Conservation (phyloP, 2,797 vertebrate genomes). For the Sebastes vulpes region DNA sequence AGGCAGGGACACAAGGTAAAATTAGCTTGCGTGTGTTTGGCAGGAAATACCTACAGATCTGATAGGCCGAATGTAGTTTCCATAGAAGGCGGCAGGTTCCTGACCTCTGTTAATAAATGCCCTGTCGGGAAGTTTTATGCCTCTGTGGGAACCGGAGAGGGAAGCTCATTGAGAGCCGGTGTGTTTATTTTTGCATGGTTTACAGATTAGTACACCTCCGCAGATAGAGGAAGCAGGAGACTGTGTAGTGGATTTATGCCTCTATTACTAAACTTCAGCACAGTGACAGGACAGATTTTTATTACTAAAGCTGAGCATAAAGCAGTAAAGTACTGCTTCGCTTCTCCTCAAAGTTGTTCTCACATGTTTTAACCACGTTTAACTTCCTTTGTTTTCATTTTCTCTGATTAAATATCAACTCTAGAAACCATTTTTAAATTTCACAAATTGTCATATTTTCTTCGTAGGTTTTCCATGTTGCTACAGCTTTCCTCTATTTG, state of each 20-base stretch:
- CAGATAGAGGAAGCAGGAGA: neutral
- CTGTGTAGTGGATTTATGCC: neutral
- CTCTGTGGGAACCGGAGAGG: constrained; percentile 63
- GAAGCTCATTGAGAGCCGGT: constrained; percentile 27
- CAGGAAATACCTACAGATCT: constrained; percentile 87
- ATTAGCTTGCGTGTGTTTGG: constrained; percentile 71
- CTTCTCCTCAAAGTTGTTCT: neutral
- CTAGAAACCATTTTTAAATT: neutral
- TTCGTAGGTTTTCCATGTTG: neutral
- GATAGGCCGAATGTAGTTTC: constrained; percentile 70
- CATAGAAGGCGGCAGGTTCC: constrained; percentile 66
- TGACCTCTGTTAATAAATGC: constrained; percentile 82
- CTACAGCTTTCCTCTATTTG: too few relatives aligned
- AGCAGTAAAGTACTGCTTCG: fast-evolving
- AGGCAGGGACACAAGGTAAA: constrained; percentile 43
- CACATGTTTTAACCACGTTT: neutral
- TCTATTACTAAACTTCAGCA: neutral
- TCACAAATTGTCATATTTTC: neutral
- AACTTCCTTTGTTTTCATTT: neutral
- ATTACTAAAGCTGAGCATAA: neutral
- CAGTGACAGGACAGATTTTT: neutral
- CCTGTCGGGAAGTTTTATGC: constrained; percentile 55
- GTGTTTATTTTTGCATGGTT: constrained; percentile 32
- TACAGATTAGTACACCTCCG: constrained; percentile 1
- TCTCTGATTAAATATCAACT: constrained; percentile 5